Conservation (phyloP, 2,797 vertebrate genomes). For the Tarsius wallacei region DNA sequence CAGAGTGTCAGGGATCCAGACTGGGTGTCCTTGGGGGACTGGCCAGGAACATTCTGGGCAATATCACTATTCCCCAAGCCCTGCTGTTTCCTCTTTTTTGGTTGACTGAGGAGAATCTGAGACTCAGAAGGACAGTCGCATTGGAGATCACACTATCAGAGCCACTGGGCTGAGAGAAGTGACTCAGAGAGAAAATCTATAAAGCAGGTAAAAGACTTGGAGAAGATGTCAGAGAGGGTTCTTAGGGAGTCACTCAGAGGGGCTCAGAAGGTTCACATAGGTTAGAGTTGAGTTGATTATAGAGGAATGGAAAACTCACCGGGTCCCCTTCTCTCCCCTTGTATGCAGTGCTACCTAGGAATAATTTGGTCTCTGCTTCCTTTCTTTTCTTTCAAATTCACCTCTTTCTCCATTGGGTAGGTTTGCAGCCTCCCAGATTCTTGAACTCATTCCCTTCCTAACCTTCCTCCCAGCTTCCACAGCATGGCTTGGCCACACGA, state of each 20-base stretch:
- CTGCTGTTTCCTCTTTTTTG: not conserved
- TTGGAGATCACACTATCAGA: not conserved
- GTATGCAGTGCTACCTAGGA: not conserved
- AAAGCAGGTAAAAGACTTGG: not conserved
- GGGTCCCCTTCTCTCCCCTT: too few species aligned
- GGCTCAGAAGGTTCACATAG: fast-evolving
- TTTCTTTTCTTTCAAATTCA: not conserved
- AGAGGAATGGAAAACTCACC: not conserved
- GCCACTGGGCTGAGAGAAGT: not conserved
- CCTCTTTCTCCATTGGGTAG: not conserved
- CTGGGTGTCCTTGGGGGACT: not conserved
- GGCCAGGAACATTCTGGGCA: not conserved
- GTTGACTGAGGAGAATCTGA: not conserved
- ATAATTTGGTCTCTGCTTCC: not conserved
- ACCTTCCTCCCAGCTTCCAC: not conserved
- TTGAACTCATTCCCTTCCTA: not conserved
- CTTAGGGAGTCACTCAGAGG: not conserved
- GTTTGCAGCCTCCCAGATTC: not conserved
- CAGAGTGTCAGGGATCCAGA: not conserved
- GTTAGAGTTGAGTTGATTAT: not conserved
- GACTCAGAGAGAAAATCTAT: not conserved
- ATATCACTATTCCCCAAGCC: not conserved
- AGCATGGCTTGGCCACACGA: not conserved
- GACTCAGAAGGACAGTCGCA: not conserved
- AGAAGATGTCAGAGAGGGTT: not conserved